Base-by-base conservation (phyloP, 2,888 invertebrate genomes). In the Trissonchulus sp. region DNA sequence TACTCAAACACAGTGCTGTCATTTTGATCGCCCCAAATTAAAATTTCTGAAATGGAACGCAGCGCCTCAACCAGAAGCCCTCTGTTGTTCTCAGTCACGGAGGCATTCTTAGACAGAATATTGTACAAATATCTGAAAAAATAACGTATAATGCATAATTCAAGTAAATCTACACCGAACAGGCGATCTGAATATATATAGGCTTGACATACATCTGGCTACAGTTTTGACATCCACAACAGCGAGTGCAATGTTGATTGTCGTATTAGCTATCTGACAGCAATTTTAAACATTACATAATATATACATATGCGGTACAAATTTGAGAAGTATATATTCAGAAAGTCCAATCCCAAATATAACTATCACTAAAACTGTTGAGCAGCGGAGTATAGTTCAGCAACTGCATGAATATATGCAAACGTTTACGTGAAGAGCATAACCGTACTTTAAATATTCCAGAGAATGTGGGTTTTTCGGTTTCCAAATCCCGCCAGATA, bases 11-110 rank as follows among this genome's bases (percentile, higher is more conserved):
- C 98, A 75, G 95, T 93, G 82, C 96, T 94, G 86, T 99, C 99
- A 89, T 99, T 99, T 86, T 99, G 99, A 87, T 99, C 99, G 68
- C 99, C 99, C 99, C 99, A 99, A 85, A 99, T 99, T 60, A 99
- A 88, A 83, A 99, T 99, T 88, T 99, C 99, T 2, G 99, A 94
- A 82, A 99, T 98, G 75, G 94, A 93, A 79, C 99, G 89, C 76
- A 99, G 87, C 0, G 96, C 96, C 87, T 99, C 99, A 28, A 99
- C 97, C 72, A 99, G 87, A 65, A 97, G 89, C 68, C 78, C 79
- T 73, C 79, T 78, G 76, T 84, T 84, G 8, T 75, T 73, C 2
- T 84, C 84, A 2, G 81, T 83, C 18, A 84, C 81, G 74, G 81
- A 83, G 35, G 81, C 81, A 77, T 84, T 83, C 78, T 84, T 84